Base-by-base conservation (phyloP, 2,113 vertebrate species). In the Corynorhinus townsendii region DNA sequence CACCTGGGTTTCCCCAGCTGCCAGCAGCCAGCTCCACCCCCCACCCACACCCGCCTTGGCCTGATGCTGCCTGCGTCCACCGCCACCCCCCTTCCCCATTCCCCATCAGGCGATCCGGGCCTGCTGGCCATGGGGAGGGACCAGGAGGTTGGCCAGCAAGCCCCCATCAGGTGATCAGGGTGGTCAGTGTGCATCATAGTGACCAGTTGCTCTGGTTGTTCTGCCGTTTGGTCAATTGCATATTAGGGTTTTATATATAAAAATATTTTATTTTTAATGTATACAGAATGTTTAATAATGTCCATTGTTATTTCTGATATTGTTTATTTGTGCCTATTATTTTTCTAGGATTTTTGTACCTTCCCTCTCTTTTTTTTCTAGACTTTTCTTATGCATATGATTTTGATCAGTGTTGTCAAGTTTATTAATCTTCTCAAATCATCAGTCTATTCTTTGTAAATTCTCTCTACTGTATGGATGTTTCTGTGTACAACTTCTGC, bases 391-490 rank as follows among this genome's bases (percentile, higher is more conserved):
- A 81, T 49, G 40, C 30, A 93, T 26, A 26, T 43, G 22, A 86
- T 43, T 77, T 62, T 62, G 56, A 62, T 62, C 56, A 62, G 56
- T 62, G 56, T 62, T 62, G 24, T 62, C 56, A 62, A 28, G 26
- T 62, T 90, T 81, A 93, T 85, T 56, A 54, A 85, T 77, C n/a
- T 88, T 86, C 28, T 76, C 22, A 72, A 47, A 45, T n/a, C 77
- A 43, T 11, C 80, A 84, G 38, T 64, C 72, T 79, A 52, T 20
- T 35, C 64, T 72, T 86, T 72, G 30, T 68, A 80, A 86, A 86
- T 73, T 64, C 4, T 64, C 81, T 80, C 9, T 52, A 54, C 33
- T 54, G 5, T 66, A 24, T 64, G 7, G 69, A 54, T 81, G 19
- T 20, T 33, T 77, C 24, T 62, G 17, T 40, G 40, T 59, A 54